Base-by-base conservation (phyloP, 2,113 vertebrate species). In the Rutilus rutilus region DNA sequence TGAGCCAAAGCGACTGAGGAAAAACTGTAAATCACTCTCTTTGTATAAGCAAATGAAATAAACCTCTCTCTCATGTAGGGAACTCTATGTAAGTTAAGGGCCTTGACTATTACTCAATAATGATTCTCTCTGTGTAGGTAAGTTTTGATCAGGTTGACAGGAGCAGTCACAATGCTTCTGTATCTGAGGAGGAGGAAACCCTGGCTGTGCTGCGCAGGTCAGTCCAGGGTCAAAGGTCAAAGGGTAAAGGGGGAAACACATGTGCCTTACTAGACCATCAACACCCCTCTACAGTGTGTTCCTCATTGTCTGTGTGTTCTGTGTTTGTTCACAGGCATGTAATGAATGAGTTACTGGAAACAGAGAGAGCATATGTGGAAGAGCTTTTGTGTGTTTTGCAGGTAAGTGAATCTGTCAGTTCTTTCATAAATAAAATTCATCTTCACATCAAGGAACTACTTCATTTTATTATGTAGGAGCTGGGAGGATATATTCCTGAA, bases 261-360 rank as follows among this genome's bases (percentile, higher is more conserved):
- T 19, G 27, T 73, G n/a, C 45, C 6, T 11, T 54, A 25, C 21
- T 36, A 25, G 54, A 60, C 39, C 8, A 1, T 50, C 19, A 57
- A 9, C 19, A 57, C 54, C 21, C 33, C 25, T 64, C 69, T 17
- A 60, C 69, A 65, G 30, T 83, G 60, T 64, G 14, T 23, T 6
- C 2, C 27, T 67, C 15, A 59, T 62, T 17, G 42, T 27, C 52
- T 65, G 23, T 85, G 19, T 83, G 47, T 27, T 57, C 15, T 86
- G 10, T 87, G 45, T 86, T 52, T 77, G 7, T 90, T 90, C 90
- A 11, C 89, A 99, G 98, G 77, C 98, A 99, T 42, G 98, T 99
- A 45, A 99, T 99, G 95, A 99, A 98, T 15, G 98, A 99, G 90
- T 95, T 99, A 64, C 94, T 99, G 62, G 98, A 99, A 92, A 99